These are phyloP conservation scores for Microtus oregoni DNA, from an alignment of 2,113 vertebrate species.

Conservation along the genomic window DNA sequence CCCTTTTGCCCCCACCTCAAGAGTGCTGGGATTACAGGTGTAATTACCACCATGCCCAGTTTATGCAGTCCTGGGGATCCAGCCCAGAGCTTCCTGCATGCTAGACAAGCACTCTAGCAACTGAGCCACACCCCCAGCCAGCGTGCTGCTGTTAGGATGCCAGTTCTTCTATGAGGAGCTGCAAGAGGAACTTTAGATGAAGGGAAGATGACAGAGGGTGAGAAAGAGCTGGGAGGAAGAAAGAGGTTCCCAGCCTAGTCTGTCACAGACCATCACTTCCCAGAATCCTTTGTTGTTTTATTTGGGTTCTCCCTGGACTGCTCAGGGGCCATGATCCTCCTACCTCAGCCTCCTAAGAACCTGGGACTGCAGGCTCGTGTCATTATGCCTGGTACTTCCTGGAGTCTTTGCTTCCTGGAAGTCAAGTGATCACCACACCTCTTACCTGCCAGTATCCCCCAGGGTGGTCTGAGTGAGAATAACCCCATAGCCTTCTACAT, in stretches of 20 bases:
- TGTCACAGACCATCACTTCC: not conserved
- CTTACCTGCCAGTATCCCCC: not conserved
- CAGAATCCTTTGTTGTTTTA: not conserved
- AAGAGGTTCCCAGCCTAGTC: not conserved
- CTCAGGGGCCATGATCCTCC: not conserved
- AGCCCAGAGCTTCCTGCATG: not conserved
- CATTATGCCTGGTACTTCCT: not conserved
- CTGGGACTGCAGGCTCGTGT: not conserved
- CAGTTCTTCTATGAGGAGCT: not conserved
- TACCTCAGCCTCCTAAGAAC: not conserved
- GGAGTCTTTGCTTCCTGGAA: not conserved
- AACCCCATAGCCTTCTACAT: too few species aligned
- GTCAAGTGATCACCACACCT: not conserved
- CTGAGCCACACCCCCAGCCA: not conserved
- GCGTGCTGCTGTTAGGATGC: not conserved
- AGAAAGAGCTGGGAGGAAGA: not conserved
- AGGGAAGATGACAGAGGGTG: not conserved
- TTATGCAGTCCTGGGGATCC: not conserved
- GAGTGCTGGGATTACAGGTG: not conserved
- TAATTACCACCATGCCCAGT: too few species aligned
- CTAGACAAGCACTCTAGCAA: too few species aligned
- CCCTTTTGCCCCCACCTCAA: not conserved
- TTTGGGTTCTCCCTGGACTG: not conserved
- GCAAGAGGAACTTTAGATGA: not conserved
- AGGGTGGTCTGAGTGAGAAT: not conserved